phyloP scores from a whole-genome alignment of 2,888 invertebrate genomes.

The Sesamia inferens region DNA sequence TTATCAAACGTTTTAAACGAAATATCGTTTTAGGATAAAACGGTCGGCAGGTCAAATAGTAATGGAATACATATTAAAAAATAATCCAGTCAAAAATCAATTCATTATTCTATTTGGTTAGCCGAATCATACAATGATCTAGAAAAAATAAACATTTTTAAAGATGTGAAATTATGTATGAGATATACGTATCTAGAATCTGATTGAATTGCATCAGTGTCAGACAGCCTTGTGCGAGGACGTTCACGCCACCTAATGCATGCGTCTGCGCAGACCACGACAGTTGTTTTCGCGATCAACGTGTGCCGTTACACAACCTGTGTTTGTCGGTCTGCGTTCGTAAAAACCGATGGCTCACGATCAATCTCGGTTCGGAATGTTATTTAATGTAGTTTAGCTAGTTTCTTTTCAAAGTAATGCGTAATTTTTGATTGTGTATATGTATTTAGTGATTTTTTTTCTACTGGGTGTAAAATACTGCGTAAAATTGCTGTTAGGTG shows the following conservation, averaged over 20 bases:
- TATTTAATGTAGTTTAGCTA: conserved; percentile 44
- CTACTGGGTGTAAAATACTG: background rate
- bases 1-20: conserved; percentile 20
- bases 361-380: conserved; percentile 20
- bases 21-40: background rate
- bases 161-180: conserved; percentile 54
- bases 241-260: conserved; percentile 77
- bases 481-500: background rate
- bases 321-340: conserved; percentile 53
- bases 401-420: conserved; percentile 33
- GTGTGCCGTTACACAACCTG: conserved; percentile 65
- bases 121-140: conserved; percentile 23
- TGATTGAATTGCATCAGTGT: conserved; percentile 70
- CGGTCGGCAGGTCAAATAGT: conserved; percentile 18
- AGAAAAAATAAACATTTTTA: conserved; percentile 44
- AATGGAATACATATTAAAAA: conserved; percentile 27
- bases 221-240: conserved; percentile 80
- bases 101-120: conserved; percentile 53
- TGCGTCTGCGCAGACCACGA: conserved; percentile 72
- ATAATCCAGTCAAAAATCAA: conserved; percentile 41
- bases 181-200: conserved; percentile 63
- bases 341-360: conserved; percentile 54
- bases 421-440: conserved; percentile 28
- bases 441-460: background rate
- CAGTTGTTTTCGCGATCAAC: conserved; percentile 64